phyloP scores from a whole-genome alignment of 2,888 invertebrate genomes.

The Chesias legatella region DNA sequence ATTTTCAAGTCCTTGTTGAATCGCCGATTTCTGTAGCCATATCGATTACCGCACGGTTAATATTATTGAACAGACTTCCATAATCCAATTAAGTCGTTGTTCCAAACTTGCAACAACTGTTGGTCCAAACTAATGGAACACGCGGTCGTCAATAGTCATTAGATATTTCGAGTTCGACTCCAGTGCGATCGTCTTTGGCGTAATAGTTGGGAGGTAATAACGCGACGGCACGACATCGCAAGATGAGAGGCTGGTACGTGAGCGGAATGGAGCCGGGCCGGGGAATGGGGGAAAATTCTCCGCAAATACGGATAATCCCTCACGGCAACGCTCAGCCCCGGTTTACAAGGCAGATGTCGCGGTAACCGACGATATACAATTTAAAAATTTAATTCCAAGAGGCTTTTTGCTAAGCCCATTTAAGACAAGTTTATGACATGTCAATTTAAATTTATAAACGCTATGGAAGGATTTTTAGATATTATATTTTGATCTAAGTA shows the following conservation, averaged over 20 bases:
- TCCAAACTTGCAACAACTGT: constrained; percentile 16
- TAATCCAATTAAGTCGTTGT: constrained; percentile 17
- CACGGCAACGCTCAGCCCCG: constrained; percentile 49
- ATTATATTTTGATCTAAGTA: too few species aligned
- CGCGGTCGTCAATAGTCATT: constrained; percentile 29
- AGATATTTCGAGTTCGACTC: constrained; percentile 44
- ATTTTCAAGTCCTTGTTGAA: not conserved
- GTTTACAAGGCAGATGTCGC: constrained; percentile 50
- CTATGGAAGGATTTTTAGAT: constrained; percentile 2
- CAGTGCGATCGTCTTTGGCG: constrained; percentile 41
- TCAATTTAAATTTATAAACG: constrained; percentile 28
- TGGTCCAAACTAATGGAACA: constrained; percentile 18
- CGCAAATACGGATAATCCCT: constrained; percentile 63
- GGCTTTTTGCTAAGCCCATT: constrained; percentile 20
- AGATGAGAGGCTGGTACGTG: constrained; percentile 70
- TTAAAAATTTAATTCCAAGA: constrained; percentile 34
- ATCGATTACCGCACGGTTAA: constrained; percentile 6
- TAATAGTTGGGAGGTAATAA: constrained; percentile 70
- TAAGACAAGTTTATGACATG: constrained; percentile 19
- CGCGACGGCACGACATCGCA: constrained; percentile 60
- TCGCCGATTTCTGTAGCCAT: not conserved
- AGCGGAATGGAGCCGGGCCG: constrained; percentile 44
- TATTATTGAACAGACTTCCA: constrained; percentile 13
- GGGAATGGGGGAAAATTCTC: constrained; percentile 40
- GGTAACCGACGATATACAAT: constrained; percentile 33